phyloP scores from a whole-genome alignment of 2,797 vertebrate species.

The Caiman crocodilus region DNA sequence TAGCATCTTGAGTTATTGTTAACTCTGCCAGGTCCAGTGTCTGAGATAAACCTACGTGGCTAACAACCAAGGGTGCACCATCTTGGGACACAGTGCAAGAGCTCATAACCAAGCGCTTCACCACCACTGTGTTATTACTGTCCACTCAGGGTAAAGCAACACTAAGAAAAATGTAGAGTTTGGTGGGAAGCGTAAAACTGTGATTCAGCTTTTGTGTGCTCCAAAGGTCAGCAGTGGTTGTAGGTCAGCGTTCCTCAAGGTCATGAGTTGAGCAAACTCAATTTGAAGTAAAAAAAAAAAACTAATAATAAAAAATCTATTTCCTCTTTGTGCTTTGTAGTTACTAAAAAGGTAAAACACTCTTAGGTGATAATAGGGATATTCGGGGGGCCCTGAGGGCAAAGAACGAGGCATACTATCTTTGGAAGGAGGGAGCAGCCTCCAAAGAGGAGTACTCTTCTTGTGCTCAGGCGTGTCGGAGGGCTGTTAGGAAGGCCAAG shows the following conservation, averaged over 20 bases:
- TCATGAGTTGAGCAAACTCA: neutral
- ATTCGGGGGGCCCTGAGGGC: too few species aligned
- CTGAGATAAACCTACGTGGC: neutral
- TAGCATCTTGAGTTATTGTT: neutral
- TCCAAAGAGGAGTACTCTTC: too few species aligned
- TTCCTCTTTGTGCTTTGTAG: neutral
- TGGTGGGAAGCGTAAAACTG: neutral
- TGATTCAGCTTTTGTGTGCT: neutral
- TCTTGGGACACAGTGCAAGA: neutral
- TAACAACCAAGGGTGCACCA: neutral
- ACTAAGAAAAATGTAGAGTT: neutral
- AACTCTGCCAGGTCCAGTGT: neutral
- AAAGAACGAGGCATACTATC: too few species aligned
- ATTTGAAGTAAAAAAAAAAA: neutral
- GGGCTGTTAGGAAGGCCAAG: too few species aligned
- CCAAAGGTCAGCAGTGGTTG: neutral
- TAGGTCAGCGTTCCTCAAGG: neutral
- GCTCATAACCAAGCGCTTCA: too few species aligned
- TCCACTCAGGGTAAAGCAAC: neutral
- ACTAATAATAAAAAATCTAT: too few species aligned
- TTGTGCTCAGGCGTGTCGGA: too few species aligned
- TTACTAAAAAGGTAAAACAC: neutral
- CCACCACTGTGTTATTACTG: neutral
- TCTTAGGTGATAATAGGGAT: too few species aligned
- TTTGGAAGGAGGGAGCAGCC: too few species aligned